Evolutionary conservation across 92 coral and sea anemone species (phyloP).

Genomic region (Virgularia gustaviana): DNA sequence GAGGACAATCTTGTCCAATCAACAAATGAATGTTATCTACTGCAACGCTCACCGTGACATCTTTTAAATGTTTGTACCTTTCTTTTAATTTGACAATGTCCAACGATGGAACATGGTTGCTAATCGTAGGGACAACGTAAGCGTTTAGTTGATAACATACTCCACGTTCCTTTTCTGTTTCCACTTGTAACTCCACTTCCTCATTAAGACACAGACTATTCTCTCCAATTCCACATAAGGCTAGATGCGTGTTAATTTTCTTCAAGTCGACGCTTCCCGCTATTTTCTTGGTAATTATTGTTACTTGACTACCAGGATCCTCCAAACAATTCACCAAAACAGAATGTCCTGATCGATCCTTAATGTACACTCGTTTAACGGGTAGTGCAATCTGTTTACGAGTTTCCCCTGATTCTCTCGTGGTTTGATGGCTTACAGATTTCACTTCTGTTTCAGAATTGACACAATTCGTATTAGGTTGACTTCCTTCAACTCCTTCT

Average conservation of each 20-base stretch:
- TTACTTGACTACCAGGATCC: slow-evolving; percentile 25
- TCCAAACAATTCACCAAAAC: slow-evolving; percentile 21
- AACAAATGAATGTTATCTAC: background rate
- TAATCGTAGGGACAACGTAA: background rate
- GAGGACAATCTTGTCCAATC: slow-evolving; percentile 12
- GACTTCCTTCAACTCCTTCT: background rate
- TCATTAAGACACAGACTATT: background rate
- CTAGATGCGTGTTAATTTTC: background rate
- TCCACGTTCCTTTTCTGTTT: background rate
- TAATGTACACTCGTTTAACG: background rate
- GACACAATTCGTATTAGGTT: background rate
- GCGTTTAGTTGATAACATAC: background rate
- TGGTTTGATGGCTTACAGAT: background rate
- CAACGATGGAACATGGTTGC: background rate
- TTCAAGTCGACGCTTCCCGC: slow-evolving; percentile 16
- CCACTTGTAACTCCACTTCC: background rate
- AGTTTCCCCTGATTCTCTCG: background rate
- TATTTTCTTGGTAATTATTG: background rate
- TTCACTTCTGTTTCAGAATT: background rate
- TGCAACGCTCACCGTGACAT: background rate
- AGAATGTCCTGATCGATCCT: background rate
- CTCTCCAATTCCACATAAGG: slow-evolving; percentile 19
- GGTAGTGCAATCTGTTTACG: slow-evolving; percentile 18
- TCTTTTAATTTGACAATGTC: background rate
- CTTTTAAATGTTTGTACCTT: background rate